These are phyloP conservation scores for Oligia fasciuncula DNA, from an alignment of 2,888 invertebrate genomes.

Conservation along the genomic window DNA sequence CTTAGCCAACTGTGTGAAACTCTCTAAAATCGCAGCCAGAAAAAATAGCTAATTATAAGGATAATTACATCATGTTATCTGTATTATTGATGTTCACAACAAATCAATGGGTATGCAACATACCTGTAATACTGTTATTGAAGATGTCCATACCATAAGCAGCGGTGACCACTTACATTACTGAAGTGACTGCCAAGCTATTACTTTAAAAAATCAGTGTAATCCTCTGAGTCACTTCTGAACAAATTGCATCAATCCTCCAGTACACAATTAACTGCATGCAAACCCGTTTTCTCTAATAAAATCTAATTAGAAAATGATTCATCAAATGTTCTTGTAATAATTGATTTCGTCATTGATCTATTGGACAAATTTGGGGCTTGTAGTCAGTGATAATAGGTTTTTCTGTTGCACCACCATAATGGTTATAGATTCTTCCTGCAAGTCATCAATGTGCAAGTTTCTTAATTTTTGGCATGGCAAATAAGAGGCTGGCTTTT, in stretches of 20 bases:
- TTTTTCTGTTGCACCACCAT: background rate
- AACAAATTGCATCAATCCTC: slow-evolving; percentile 3
- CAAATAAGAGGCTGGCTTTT: background rate
- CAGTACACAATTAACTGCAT: slow-evolving; percentile 28
- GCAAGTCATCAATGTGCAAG: background rate
- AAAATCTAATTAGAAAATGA: slow-evolving; percentile 16
- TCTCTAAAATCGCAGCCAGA: background rate
- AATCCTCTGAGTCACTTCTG: background rate
- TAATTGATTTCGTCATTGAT: slow-evolving; percentile 2
- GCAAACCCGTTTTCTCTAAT: slow-evolving; percentile 12
- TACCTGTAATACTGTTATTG: background rate
- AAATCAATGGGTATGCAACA: background rate
- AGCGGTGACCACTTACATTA: background rate
- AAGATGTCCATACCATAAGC: too few relatives aligned
- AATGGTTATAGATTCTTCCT: background rate
- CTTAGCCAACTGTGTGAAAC: background rate
- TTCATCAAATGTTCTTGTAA: slow-evolving; percentile 18
- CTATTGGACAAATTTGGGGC: background rate
- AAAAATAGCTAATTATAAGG: background rate
- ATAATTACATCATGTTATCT: background rate
- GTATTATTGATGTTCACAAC: background rate
- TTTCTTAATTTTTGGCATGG: background rate
- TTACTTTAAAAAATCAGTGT: background rate
- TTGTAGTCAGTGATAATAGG: too few relatives aligned
- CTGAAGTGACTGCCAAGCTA: too few relatives aligned